These are phyloP conservation scores for Thalassaphorura encarpata DNA, from an alignment of 1,140 invertebrate species.

Conservation along the genomic window DNA sequence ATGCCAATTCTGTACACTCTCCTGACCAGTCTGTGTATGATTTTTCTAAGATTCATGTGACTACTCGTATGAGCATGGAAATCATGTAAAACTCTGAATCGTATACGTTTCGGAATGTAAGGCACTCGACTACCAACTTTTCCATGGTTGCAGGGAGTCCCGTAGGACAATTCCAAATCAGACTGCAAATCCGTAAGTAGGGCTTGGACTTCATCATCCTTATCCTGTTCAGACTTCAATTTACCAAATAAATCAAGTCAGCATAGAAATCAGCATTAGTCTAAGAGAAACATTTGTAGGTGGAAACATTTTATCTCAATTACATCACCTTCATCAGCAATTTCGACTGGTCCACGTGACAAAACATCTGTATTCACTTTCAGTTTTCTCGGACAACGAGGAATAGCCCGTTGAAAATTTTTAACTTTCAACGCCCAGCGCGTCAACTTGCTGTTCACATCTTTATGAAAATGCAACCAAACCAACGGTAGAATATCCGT, in stretches of 20 bases:
- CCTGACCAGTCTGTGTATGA: background rate
- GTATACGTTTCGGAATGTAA: background rate
- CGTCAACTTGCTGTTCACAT: constrained; percentile 37
- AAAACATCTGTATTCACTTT: constrained; percentile 14
- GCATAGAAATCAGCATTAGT: background rate
- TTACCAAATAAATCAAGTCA: background rate
- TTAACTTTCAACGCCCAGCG: constrained; percentile 43
- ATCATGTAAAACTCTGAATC: background rate
- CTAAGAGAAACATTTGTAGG: background rate
- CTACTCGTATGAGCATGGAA: constrained; percentile 9
- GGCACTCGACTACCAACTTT: background rate
- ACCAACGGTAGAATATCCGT: constrained; percentile 43
- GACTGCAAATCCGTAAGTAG: background rate
- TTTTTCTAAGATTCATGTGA: constrained; percentile 15
- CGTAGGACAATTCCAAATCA: background rate
- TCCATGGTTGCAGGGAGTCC: background rate
- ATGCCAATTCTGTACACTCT: constrained; percentile 9
- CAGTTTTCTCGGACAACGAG: constrained; percentile 29
- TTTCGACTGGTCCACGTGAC: constrained; percentile 15
- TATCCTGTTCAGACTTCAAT: background rate
- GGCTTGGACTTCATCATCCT: background rate
- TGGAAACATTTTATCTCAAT: background rate
- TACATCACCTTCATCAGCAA: background rate
- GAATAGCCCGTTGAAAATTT: constrained; percentile 33
- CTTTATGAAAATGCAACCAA: constrained; percentile 39